Conservation (phyloP, 2,888 invertebrate genomes). For the Leptopilina drosophilae region DNA sequence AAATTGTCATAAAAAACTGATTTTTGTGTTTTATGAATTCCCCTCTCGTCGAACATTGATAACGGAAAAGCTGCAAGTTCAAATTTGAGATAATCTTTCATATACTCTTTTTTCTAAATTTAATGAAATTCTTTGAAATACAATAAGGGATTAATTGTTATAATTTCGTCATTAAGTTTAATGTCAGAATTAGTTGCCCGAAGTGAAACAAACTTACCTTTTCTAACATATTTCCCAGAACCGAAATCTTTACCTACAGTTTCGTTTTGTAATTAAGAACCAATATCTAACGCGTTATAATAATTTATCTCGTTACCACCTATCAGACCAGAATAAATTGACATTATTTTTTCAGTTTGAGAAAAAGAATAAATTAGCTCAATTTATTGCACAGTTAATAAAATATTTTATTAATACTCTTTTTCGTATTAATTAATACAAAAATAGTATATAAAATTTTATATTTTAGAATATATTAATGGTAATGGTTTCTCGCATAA, state of each 20-base stretch:
- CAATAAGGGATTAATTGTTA: too few species aligned
- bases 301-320: conserved; percentile 47
- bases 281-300: conserved; percentile 29
- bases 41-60: conserved; percentile 49
- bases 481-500: too few species aligned
- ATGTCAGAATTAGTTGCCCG: conserved; percentile 54
- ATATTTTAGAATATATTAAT: too few species aligned
- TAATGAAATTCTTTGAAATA: conserved; percentile 65
- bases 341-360: conserved; percentile 52
- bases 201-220: conserved; percentile 6
- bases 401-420: too few species aligned
- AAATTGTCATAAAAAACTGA: conserved; percentile 47
- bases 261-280: neutral
- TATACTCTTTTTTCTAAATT: conserved; percentile 56
- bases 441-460: too few species aligned
- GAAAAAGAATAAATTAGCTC: conserved; percentile 56
- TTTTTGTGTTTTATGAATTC: conserved; percentile 55
- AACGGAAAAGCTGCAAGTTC: conserved; percentile 54
- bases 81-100: conserved; percentile 58
- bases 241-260: neutral
- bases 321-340: conserved; percentile 54
- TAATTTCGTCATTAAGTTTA: neutral
- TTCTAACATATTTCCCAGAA: neutral
- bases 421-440: too few species aligned
- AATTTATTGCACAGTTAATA: too few species aligned